Evolutionary conservation across 2,888 invertebrate species (phyloP).

Genomic region (Oligia strigilis): DNA sequence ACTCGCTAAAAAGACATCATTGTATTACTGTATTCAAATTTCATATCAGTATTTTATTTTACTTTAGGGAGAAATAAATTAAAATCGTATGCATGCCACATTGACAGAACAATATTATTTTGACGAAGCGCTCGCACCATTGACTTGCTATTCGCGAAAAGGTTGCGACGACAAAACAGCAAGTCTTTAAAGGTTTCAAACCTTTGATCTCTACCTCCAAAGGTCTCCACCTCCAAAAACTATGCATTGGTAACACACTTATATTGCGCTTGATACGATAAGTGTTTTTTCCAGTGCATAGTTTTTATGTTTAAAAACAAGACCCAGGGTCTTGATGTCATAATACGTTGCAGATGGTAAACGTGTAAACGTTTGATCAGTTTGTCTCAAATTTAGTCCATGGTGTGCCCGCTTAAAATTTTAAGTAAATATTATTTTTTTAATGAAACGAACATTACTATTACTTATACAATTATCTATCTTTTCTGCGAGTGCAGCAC

Average conservation of each 20-base stretch:
- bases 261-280: not conserved
- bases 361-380: not conserved
- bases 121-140: not conserved
- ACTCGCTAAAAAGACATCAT: conserved; percentile 34
- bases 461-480: not conserved
- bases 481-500: conserved; percentile 45
- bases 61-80: not conserved
- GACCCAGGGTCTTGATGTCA: not conserved
- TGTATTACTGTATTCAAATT: not conserved
- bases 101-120: not conserved
- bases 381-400: not conserved
- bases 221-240: not conserved
- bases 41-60: not conserved
- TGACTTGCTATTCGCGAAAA: not conserved
- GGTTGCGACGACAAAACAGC: not conserved
- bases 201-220: not conserved
- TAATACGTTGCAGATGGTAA: not conserved
- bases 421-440: no score
- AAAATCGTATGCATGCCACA: not conserved
- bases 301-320: not conserved
- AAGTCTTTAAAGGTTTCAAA: not conserved
- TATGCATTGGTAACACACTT: not conserved
- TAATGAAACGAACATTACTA: no score
- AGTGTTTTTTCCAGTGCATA: not conserved
- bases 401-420: not conserved